phyloP scores from a whole-genome alignment of 2,888 invertebrate genomes.

The Dendrolimus houi region DNA sequence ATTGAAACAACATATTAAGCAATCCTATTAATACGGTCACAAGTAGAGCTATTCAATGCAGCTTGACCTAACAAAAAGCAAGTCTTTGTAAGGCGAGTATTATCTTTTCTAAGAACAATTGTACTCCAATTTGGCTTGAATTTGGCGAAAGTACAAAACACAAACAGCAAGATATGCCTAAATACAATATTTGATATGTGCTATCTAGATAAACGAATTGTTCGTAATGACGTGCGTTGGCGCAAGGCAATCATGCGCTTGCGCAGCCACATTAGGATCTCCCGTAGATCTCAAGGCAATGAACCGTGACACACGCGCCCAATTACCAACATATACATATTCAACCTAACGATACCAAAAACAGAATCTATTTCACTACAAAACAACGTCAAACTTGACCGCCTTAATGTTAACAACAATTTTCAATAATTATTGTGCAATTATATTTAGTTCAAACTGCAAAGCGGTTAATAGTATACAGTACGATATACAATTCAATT shows the following conservation, averaged over 20 bases:
- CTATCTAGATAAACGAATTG: conserved; percentile 43
- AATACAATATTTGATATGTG: conserved; percentile 27
- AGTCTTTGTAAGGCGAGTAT: no score
- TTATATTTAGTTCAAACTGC: no score
- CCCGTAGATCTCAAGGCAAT: conserved; percentile 70
- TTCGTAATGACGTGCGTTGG: conserved; percentile 57
- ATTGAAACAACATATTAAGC: no score
- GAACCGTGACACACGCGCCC: conserved; percentile 63
- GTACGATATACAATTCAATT: no score
- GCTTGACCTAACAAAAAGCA: no score
- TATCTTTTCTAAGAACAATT: no score
- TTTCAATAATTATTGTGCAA: no score
- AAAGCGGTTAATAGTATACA: no score
- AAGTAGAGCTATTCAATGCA: no score
- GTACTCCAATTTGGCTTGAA: no score
- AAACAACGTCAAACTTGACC: background rate
- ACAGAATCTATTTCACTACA: background rate
- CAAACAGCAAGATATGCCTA: background rate
- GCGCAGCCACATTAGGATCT: conserved; percentile 65
- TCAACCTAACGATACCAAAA: background rate
- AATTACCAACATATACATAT: conserved; percentile 7
- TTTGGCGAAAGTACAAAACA: no score
- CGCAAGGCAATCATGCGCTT: conserved; percentile 58
- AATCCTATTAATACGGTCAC: no score
- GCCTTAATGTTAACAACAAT: background rate